Conservation (phyloP, 2,113 vertebrate species). For the Pseudolaguvia tuberculata region DNA sequence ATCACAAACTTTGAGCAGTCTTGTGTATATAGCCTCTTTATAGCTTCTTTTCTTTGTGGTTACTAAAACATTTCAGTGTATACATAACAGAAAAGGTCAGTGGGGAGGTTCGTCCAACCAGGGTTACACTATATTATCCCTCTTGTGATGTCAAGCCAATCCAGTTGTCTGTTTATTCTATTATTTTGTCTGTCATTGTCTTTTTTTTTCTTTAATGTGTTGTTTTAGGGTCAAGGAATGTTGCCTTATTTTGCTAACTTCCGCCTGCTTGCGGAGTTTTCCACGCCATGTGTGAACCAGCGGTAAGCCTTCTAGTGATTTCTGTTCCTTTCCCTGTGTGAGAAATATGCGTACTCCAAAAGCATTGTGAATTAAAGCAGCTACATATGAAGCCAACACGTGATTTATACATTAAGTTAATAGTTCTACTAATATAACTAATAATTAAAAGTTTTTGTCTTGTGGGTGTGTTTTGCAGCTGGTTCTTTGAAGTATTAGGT, state of each 20-base stretch:
- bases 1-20: too few relatives aligned
- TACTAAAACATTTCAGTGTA: too few relatives aligned
- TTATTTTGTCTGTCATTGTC: conserved; percentile 60
- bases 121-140: neutral
- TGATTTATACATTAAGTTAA: neutral
- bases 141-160: conserved; percentile 20
- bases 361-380: neutral
- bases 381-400: neutral
- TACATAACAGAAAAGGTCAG: too few relatives aligned
- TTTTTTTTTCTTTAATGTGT: conserved; percentile 60
- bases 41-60: too few relatives aligned
- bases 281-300: conserved; percentile 98
- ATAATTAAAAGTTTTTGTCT: conserved; percentile 1
- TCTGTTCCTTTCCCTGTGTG: conserved; percentile 4
- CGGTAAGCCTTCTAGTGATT: conserved; percentile 74
- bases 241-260: conserved; percentile 93
- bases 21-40: too few relatives aligned
- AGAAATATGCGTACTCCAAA: neutral
- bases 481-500: conserved; percentile 95
- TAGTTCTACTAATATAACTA: too few relatives aligned
- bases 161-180: conserved; percentile 51
- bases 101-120: neutral
- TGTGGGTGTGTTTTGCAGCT: conserved; percentile 75
- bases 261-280: conserved; percentile 94
- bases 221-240: conserved; percentile 77